Percentiles rank a stretch among this genome's conserved stretches.
phyloP scores from a whole-genome alignment of 2,888 invertebrate species.

The Parnassius glacialis region DNA sequence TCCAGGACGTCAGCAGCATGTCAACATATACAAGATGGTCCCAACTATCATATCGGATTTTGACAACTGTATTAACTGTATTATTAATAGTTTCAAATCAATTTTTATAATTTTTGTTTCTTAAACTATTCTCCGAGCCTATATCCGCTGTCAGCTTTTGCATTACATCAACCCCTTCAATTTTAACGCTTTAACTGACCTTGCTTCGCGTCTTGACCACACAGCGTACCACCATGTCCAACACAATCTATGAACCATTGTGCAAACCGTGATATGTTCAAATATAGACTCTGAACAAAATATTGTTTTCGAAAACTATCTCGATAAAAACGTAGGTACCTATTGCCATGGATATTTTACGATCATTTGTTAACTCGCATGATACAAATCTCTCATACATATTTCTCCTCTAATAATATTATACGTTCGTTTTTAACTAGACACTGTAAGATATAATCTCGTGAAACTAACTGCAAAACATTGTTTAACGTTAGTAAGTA shows the following conservation, averaged over 20 bases:
- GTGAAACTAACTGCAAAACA: slow-evolving; percentile 12
- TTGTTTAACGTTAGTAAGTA: slow-evolving; percentile 10
- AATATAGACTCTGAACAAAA: slow-evolving; percentile 13
- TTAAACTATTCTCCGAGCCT: no score
- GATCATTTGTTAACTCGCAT: slow-evolving; percentile 20
- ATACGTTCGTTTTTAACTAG: slow-evolving; percentile 6
- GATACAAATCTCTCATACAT: slow-evolving; percentile 20
- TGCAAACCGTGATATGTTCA: slow-evolving; percentile 21
- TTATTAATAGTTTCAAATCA: no score
- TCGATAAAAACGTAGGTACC: slow-evolving; percentile 12
- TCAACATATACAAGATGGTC: no score
- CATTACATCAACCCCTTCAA: slow-evolving; percentile 19
- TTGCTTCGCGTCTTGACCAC: slow-evolving; percentile 38
- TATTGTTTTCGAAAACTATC: slow-evolving; percentile 16
- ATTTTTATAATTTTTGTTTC: no score
- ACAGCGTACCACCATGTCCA: slow-evolving; percentile 29
- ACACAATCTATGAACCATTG: slow-evolving; percentile 19
- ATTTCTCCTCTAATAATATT: not conserved
- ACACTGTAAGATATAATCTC: not conserved
- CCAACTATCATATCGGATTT: no score
- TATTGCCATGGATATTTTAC: slow-evolving; percentile 17
- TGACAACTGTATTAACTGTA: no score
- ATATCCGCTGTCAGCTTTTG: slow-evolving; percentile 5
- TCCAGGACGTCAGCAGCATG: no score
- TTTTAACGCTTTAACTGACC: slow-evolving; percentile 39